Percentiles rank a stretch among this genome's conserved stretches.
These are phyloP conservation scores for Physeter macrocephalus DNA, from an alignment of 2,113 vertebrate species.

Conservation along the genomic window DNA sequence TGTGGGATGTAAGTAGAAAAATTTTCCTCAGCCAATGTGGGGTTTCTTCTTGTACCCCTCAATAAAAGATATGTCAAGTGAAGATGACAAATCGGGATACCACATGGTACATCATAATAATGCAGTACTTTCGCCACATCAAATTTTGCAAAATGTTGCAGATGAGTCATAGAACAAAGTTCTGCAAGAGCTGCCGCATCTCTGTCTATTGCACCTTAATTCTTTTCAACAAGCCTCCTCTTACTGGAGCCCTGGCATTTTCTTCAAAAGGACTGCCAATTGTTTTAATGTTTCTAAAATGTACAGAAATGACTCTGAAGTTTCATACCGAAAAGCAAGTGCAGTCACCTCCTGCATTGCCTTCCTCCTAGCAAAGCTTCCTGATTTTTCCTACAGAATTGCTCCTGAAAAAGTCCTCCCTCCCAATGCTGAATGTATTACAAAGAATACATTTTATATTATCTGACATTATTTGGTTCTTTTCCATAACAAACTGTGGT, in stretches of 20 bases:
- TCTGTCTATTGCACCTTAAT: conserved; percentile 7
- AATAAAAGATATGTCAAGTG: conserved; percentile 74
- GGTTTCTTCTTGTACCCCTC: conserved; percentile 76
- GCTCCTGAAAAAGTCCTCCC: neutral
- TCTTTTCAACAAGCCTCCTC: conserved; percentile 1
- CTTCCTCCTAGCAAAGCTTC: neutral
- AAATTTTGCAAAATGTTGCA: conserved; percentile 67
- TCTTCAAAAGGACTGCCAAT: neutral
- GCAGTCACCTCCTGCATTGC: neutral
- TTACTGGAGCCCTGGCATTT: neutral
- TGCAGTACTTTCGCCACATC: conserved; percentile 61
- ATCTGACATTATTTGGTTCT: neutral
- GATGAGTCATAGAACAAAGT: conserved; percentile 63
- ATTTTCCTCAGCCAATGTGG: conserved; percentile 62
- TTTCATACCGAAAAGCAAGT: neutral
- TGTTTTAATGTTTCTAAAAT: neutral
- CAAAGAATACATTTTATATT: neutral
- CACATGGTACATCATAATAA: conserved; percentile 69
- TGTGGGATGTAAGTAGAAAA: conserved; percentile 73
- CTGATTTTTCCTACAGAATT: neutral
- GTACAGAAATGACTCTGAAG: neutral
- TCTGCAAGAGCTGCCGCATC: neutral
- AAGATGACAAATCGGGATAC: conserved; percentile 66
- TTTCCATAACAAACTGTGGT: neutral
- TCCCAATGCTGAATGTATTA: neutral